These are phyloP conservation scores for Vannuccia rotundouncinata DNA, from an alignment of 2,888 invertebrate genomes.

Conservation along the genomic window DNA sequence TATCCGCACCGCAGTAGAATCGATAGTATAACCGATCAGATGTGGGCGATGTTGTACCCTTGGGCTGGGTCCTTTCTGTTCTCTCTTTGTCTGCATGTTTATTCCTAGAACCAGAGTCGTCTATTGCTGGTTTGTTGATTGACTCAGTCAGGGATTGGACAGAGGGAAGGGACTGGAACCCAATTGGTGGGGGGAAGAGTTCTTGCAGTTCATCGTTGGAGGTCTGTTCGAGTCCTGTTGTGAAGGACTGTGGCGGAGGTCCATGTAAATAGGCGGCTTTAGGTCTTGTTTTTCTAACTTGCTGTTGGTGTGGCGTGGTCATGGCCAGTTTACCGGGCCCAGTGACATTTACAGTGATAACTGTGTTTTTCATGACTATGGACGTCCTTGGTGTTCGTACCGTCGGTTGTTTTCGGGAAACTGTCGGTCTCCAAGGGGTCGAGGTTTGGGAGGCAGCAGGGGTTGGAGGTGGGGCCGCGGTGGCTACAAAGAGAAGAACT, in stretches of 20 bases:
- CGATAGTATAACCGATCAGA: neutral
- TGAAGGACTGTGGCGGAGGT: neutral
- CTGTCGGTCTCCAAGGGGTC: neutral
- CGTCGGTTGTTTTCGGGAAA: neutral
- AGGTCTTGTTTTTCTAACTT: neutral
- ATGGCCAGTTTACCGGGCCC: constrained; percentile 6
- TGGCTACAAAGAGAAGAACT: neutral
- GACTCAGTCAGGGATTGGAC: neutral
- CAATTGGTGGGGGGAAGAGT: neutral
- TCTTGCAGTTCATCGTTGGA: neutral
- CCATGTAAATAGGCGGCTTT: neutral
- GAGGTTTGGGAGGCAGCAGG: neutral
- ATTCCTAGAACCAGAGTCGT: neutral
- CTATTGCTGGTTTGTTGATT: neutral
- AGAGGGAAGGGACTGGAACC: neutral
- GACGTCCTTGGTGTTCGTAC: neutral
- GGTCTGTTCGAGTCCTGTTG: neutral
- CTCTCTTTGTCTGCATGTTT: neutral
- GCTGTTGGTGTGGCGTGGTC: neutral
- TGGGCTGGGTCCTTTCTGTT: neutral
- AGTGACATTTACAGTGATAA: neutral
- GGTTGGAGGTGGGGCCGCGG: neutral
- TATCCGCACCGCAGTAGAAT: neutral
- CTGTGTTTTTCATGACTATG: neutral
- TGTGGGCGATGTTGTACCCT: neutral